A percentile compares a stretch with the other conserved stretches of the same genome.
Evolutionary conservation across 1,140 invertebrate genomes (phyloP).

Genomic region (Ridgeia piscesae): DNA sequence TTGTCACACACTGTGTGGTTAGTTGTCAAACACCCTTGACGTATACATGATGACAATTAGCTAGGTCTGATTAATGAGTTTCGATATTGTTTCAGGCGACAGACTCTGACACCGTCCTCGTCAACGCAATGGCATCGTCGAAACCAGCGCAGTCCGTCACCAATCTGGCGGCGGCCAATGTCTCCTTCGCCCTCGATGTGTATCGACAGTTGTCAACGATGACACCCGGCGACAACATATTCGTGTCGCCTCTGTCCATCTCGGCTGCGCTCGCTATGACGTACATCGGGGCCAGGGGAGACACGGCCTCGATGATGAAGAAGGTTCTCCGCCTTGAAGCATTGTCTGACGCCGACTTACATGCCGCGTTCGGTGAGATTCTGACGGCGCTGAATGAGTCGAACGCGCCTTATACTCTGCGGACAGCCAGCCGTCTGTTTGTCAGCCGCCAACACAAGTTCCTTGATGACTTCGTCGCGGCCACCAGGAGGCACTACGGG

Average conservation of each 20-base stretch:
- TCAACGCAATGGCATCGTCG: neutral
- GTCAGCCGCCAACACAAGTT: constrained; percentile 57
- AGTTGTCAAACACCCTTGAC: neutral
- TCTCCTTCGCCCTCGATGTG: neutral
- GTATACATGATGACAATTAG: too few species aligned
- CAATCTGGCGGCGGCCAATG: neutral
- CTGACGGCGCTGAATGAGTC: constrained; percentile 67
- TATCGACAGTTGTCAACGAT: neutral
- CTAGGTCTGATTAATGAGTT: too few species aligned
- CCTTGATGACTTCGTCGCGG: constrained; percentile 29
- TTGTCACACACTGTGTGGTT: neutral
- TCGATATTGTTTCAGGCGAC: neutral
- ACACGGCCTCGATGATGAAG: constrained; percentile 64
- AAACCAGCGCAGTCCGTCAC: neutral
- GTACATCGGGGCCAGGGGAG: constrained; percentile 73
- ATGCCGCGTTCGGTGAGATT: constrained; percentile 55
- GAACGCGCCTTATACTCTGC: constrained; percentile 69
- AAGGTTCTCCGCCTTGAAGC: constrained; percentile 20
- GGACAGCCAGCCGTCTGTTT: constrained; percentile 76
- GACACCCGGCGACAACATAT: constrained; percentile 15
- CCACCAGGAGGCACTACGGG: constrained; percentile 23
- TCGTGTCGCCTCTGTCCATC: constrained; percentile 67
- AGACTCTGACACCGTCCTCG: neutral
- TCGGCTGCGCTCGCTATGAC: constrained; percentile 77
- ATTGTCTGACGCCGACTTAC: constrained; percentile 10